Evolutionary conservation across 2,797 vertebrate species (phyloP).

Genomic region (Oryzias dopingdopingensis): DNA sequence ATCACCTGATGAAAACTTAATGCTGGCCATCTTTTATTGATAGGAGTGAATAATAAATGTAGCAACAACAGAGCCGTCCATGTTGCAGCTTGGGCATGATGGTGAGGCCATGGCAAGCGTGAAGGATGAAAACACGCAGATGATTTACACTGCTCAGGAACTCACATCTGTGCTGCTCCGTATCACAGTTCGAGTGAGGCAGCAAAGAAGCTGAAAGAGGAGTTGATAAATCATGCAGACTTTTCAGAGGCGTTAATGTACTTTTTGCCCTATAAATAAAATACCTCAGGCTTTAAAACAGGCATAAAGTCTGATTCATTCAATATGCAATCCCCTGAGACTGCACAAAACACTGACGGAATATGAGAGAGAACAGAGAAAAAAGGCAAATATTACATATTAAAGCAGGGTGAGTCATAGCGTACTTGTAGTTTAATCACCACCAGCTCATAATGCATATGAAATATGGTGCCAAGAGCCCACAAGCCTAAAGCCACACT

Average conservation of each 20-base stretch:
- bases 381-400: conserved; percentile 62
- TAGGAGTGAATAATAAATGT: conserved; percentile 71
- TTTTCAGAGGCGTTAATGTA: conserved; percentile 54
- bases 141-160: conserved; percentile 41
- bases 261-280: conserved; percentile 64
- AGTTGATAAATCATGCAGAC: conserved; percentile 62
- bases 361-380: conserved; percentile 42
- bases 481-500: conserved; percentile 47
- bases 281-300: conserved; percentile 58
- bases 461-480: conserved; percentile 61
- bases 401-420: conserved; percentile 52
- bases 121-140: conserved; percentile 43
- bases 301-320: conserved; percentile 60
- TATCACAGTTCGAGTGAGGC: conserved; percentile 35
- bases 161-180: conserved; percentile 39
- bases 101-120: conserved; percentile 41
- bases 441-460: conserved; percentile 53
- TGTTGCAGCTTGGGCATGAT: conserved; percentile 58
- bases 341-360: conserved; percentile 32
- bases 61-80: conserved; percentile 54
- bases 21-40: conserved; percentile 71
- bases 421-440: conserved; percentile 64
- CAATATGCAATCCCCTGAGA: conserved; percentile 50
- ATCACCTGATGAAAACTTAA: conserved; percentile 73
- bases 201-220: conserved; percentile 19